These are phyloP conservation scores for Lampropteryx suffumata DNA, from an alignment of 2,888 invertebrate genomes.

Conservation along the genomic window DNA sequence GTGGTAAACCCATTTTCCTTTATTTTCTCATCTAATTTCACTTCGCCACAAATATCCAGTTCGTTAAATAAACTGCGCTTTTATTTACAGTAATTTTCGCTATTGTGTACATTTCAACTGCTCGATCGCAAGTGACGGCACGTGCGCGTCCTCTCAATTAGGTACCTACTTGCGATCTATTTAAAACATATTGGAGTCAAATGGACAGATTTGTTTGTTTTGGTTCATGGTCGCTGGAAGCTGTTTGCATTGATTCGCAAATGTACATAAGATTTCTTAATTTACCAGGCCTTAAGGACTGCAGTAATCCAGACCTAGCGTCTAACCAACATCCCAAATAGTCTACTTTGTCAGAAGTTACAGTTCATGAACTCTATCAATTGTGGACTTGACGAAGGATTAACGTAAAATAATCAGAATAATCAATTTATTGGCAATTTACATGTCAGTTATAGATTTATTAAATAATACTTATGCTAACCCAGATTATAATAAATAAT, in stretches of 20 bases:
- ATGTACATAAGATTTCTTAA: no score
- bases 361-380: no score
- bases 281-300: no score
- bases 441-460: no score
- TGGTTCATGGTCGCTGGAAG: neutral
- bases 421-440: no score
- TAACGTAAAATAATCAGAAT: no score
- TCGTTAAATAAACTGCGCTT: neutral
- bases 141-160: neutral
- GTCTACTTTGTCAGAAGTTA: no score
- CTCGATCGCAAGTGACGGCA: slow-evolving; percentile 7
- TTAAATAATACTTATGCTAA: no score
- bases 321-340: no score
- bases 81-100: neutral
- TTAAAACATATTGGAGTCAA: slow-evolving; percentile 13
- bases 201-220: slow-evolving; percentile 6
- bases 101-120: slow-evolving; percentile 12
- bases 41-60: neutral
- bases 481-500: no score
- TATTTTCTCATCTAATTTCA: neutral
- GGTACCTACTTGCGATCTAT: neutral
- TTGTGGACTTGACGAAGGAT: no score
- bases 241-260: neutral
- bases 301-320: no score
- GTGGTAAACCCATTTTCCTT: slow-evolving; percentile 10